A percentile compares a stretch with the other conserved stretches of the same genome.
These are phyloP conservation scores for Patella pellucida DNA, from an alignment of 2,888 invertebrate species.

Conservation along the genomic window DNA sequence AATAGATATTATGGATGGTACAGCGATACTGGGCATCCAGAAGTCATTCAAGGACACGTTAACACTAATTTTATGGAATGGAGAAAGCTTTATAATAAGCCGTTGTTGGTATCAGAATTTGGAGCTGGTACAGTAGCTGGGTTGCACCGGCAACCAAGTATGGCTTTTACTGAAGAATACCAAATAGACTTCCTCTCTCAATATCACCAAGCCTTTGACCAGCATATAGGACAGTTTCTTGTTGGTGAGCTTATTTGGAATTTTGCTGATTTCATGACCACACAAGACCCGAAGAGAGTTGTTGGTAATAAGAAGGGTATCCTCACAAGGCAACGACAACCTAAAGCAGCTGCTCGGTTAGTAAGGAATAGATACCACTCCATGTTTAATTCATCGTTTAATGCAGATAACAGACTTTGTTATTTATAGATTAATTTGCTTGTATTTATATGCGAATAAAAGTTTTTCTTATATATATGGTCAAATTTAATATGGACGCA, in stretches of 20 bases:
- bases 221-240: slow-evolving; percentile 79
- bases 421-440: no score
- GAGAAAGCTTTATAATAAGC: slow-evolving; percentile 85
- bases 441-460: no score
- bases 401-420: no score
- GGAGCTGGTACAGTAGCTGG: slow-evolving; percentile 94
- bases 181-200: slow-evolving; percentile 85
- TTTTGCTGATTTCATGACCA: slow-evolving; percentile 96
- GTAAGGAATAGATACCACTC: slow-evolving; percentile 81
- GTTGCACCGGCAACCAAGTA: slow-evolving; percentile 78
- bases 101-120: slow-evolving; percentile 92
- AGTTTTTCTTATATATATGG: no score
- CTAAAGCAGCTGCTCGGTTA: slow-evolving; percentile 88
- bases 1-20: slow-evolving; percentile 98
- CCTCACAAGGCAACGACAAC: slow-evolving; percentile 90
- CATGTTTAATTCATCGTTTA: background rate
- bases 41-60: slow-evolving; percentile 80
- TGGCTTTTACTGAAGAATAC: slow-evolving; percentile 95
- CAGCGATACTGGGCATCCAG: slow-evolving; percentile 82
- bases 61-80: slow-evolving; percentile 83
- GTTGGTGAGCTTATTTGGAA: slow-evolving; percentile 98
- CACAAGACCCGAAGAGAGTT: slow-evolving; percentile 75
- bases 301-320: slow-evolving; percentile 76
- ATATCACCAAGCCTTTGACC: slow-evolving; percentile 92
- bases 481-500: no score